Evolutionary conservation across 2,113 vertebrate genomes (phyloP).

Genomic region (Ceyx melanurus): DNA sequence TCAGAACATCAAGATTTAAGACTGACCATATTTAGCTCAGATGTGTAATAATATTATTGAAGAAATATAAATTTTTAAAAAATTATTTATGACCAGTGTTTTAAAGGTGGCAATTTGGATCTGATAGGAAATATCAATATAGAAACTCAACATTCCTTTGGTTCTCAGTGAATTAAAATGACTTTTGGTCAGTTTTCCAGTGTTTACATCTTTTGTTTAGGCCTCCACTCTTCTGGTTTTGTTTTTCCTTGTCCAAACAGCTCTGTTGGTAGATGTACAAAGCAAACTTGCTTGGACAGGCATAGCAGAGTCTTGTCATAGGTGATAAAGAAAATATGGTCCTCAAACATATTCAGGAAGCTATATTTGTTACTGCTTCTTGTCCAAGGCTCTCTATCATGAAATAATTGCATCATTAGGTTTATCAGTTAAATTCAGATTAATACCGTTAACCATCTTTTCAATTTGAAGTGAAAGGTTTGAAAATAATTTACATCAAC

Average conservation of each 20-base stretch:
- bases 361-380: background rate
- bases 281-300: background rate
- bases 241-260: background rate
- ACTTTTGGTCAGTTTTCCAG: background rate
- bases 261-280: background rate
- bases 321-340: background rate
- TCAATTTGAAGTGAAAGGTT: background rate
- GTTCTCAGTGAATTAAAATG: background rate
- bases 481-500: background rate
- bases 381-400: background rate
- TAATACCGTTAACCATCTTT: background rate
- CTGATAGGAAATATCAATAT: background rate
- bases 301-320: background rate
- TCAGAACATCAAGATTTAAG: background rate
- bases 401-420: background rate
- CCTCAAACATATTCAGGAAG: background rate
- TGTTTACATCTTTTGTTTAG: background rate
- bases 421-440: background rate
- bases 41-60: background rate
- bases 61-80: background rate
- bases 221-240: background rate
- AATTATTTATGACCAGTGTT: background rate
- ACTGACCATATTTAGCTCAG: background rate
- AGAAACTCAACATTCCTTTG: slow-evolving; percentile 5
- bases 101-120: background rate